A percentile compares a stretch with the other conserved stretches of the same genome.
Evolutionary conservation across 2,888 invertebrate genomes (phyloP).

Genomic region (Tipula helvola): DNA sequence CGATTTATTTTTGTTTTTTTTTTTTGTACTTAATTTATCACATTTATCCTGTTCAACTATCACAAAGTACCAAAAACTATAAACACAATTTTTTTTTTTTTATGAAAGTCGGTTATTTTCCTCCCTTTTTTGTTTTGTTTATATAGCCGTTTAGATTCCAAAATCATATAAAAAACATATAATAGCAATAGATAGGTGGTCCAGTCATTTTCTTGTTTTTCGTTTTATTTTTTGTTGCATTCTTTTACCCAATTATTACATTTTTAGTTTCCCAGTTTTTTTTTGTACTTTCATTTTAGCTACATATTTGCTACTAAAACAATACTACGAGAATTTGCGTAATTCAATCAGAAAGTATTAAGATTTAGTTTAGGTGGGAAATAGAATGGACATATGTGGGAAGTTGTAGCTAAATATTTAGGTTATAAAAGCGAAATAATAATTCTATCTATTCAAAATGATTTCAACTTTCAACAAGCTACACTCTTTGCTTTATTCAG

Average conservation of each 20-base stretch:
- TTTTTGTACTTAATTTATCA: not conserved
- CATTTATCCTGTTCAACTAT: not conserved
- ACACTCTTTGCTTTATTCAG: too few relatives aligned
- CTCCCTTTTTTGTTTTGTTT: not conserved
- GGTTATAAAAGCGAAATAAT: too few relatives aligned
- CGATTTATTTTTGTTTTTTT: not conserved
- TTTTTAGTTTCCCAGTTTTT: not conserved
- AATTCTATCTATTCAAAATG: too few relatives aligned
- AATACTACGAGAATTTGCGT: not conserved
- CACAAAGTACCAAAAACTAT: not conserved
- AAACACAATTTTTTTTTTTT: not conserved
- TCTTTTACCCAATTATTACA: not conserved
- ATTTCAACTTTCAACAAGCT: too few relatives aligned
- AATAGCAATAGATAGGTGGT: not conserved
- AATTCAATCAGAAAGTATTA: not conserved
- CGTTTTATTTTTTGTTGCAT: not conserved
- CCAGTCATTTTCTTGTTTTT: not conserved
- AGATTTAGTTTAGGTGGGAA: not conserved
- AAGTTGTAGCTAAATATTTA: too few relatives aligned
- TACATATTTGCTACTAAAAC: not conserved
- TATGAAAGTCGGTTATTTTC: not conserved
- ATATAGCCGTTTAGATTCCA: not conserved
- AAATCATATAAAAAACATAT: not conserved
- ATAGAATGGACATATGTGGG: not conserved
- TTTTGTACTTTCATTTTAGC: not conserved